A percentile compares a stretch with the other conserved stretches of the same genome.
Conservation (phyloP, 2,888 invertebrate species). For the Trissolcus brochymenae region DNA sequence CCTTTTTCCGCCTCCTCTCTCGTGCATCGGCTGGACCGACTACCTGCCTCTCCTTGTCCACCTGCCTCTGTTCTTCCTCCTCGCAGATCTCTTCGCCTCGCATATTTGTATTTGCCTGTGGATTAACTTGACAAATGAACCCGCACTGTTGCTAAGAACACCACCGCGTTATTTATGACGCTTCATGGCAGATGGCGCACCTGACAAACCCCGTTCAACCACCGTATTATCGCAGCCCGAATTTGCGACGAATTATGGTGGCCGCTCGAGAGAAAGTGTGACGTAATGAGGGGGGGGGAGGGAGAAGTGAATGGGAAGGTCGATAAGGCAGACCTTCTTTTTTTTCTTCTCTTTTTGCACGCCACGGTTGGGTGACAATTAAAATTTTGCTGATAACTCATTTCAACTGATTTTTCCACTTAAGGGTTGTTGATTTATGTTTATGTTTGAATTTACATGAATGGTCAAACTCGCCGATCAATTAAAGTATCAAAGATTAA, state of each 20-base stretch:
- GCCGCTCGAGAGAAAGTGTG: neutral
- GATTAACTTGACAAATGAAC: constrained; percentile 51
- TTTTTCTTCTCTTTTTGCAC: neutral
- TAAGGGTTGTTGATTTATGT: too few relatives aligned
- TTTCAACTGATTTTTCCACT: neutral
- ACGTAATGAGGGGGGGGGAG: constrained; percentile 12
- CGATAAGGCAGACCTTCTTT: constrained; percentile 17
- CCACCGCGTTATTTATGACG: constrained; percentile 34
- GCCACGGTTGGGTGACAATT: too few relatives aligned
- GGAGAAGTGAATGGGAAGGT: neutral
- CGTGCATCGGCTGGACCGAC: constrained; percentile 39
- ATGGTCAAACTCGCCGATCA: constrained; percentile 11
- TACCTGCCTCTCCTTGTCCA: constrained; percentile 50
- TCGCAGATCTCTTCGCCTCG: constrained; percentile 42
- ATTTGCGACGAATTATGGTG: too few relatives aligned
- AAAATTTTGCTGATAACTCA: neutral
- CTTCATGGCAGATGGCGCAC: constrained; percentile 20
- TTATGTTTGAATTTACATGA: neutral
- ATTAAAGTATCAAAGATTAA: constrained; percentile 16
- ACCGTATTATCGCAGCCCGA: too few relatives aligned
- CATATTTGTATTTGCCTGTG: constrained; percentile 50
- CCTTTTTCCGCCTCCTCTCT: constrained; percentile 33
- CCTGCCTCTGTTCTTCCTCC: constrained; percentile 38
- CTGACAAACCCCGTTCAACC: constrained; percentile 6
- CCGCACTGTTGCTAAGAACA: constrained; percentile 29